Evolutionary conservation across 1,140 invertebrate genomes (phyloP).

Genomic region (Chrysoperla carnea): DNA sequence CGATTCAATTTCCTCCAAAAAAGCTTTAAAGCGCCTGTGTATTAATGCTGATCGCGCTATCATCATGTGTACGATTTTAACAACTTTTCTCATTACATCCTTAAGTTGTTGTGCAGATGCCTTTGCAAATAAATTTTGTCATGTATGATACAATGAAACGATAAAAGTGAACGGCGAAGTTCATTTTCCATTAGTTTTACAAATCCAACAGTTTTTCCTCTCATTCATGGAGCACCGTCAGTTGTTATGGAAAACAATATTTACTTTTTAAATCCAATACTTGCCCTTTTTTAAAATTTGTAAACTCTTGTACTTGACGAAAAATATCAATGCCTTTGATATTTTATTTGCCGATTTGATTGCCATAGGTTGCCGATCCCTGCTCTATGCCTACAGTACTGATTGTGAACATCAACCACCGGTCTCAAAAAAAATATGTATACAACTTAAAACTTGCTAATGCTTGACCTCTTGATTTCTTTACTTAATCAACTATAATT

Average conservation of each 20-base stretch:
- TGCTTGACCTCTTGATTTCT: too few relatives aligned
- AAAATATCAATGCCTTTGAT: background rate
- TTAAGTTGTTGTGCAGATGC: constrained; percentile 3
- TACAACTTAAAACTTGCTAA: too few relatives aligned
- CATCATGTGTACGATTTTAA: constrained; percentile 1
- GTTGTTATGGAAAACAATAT: constrained; percentile 9
- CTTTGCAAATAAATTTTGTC: constrained; percentile 4
- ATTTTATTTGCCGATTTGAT: too few relatives aligned
- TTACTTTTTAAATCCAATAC: constrained; percentile 6
- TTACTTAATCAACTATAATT: too few relatives aligned
- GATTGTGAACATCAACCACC: too few relatives aligned
- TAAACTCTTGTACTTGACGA: constrained; percentile 5
- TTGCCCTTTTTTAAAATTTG: constrained; percentile 6
- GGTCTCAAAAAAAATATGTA: too few relatives aligned
- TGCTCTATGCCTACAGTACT: too few relatives aligned
- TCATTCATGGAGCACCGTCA: constrained; percentile 7
- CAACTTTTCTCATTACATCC: constrained; percentile 2
- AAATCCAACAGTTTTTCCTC: constrained; percentile 7
- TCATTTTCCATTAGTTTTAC: constrained; percentile 2
- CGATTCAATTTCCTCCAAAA: background rate
- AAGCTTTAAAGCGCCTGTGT: constrained; percentile 1
- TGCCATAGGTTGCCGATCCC: too few relatives aligned
- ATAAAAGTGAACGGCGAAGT: constrained; percentile 5
- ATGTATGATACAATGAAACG: constrained; percentile 6
- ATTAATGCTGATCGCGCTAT: constrained; percentile 6